Conservation (phyloP, 2,113 vertebrate genomes). For the Gallinago paraguaiae region DNA sequence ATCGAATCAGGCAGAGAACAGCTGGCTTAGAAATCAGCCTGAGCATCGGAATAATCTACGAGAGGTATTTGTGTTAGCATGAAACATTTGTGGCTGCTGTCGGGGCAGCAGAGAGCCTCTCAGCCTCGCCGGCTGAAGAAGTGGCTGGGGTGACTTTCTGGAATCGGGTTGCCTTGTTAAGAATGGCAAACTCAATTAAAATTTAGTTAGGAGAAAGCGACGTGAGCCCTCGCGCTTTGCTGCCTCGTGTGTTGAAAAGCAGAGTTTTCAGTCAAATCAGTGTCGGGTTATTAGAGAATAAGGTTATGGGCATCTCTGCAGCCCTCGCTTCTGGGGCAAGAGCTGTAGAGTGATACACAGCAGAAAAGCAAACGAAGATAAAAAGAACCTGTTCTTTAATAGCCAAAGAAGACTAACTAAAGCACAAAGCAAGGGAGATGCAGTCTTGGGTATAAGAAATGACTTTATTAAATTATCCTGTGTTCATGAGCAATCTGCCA, state of each 20-base stretch:
- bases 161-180: not conserved
- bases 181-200: constrained; percentile 37
- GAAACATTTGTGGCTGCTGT: constrained; percentile 71
- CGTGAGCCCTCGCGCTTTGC: not conserved
- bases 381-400: not conserved
- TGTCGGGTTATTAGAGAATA: not conserved
- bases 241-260: not conserved
- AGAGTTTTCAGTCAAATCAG: not conserved
- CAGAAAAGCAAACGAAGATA: not conserved
- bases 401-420: not conserved
- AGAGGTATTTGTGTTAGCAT: constrained; percentile 72
- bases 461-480: not conserved
- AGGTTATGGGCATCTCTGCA: not conserved
- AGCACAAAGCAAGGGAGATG: not conserved
- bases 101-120: constrained; percentile 45
- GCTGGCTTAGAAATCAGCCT: constrained; percentile 77
- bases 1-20: constrained; percentile 76
- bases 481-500: not conserved
- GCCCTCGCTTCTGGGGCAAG: not conserved
- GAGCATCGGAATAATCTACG: constrained; percentile 68
- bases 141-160: constrained; percentile 37
- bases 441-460: not conserved
- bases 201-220: not conserved
- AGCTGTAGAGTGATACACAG: not conserved
- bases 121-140: constrained; percentile 43